A percentile compares a stretch with the other conserved stretches of the same genome.
Conservation (phyloP, 1,140 invertebrate species). For the Penaeus japonicus region DNA sequence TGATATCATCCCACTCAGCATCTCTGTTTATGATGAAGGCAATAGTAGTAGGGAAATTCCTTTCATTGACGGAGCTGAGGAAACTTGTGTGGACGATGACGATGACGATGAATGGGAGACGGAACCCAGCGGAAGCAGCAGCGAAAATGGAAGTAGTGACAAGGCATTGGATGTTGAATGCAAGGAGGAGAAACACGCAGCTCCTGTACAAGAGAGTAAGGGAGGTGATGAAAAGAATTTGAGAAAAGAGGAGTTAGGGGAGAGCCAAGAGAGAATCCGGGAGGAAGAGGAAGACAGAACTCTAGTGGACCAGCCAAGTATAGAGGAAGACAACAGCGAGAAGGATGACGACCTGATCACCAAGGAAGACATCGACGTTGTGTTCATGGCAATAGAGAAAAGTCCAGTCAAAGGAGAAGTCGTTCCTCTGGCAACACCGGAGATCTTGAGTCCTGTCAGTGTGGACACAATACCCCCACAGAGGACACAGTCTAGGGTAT, state of each 20-base stretch:
- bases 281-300: not conserved
- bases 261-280: not conserved
- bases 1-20: too few relatives aligned
- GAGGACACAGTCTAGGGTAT: too few relatives aligned
- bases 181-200: not conserved
- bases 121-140: conserved; percentile 22
- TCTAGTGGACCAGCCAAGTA: not conserved
- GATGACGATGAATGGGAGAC: conserved; percentile 51
- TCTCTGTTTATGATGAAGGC: not conserved
- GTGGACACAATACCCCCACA: too few relatives aligned
- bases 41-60: not conserved
- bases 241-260: not conserved
- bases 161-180: not conserved
- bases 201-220: not conserved
- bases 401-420: not conserved
- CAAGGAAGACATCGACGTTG: conserved; percentile 25
- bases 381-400: conserved; percentile 25
- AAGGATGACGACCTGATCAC: conserved; percentile 27
- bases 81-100: not conserved
- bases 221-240: not conserved
- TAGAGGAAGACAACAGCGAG: not conserved
- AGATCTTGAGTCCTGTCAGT: too few relatives aligned
- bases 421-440: too few relatives aligned
- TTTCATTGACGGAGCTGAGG: not conserved
- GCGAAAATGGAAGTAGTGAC: not conserved